A percentile compares a stretch with the other conserved stretches of the same genome.
Conservation (phyloP, 2,113 vertebrate species). For the Rhinoptilus africanus region DNA sequence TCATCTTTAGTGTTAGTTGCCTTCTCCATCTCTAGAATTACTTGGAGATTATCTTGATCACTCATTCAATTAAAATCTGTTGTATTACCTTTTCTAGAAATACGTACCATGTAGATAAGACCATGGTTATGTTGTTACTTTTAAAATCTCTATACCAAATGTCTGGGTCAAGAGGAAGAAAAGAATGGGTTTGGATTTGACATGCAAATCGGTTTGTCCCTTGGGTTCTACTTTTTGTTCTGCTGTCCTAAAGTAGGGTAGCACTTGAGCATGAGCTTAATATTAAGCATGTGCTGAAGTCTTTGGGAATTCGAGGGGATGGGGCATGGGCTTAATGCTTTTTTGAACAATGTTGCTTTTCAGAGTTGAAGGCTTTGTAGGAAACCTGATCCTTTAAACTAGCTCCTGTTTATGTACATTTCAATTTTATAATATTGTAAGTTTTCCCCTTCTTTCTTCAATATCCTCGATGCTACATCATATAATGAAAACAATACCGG, state of each 20-base stretch:
- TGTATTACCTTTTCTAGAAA: neutral
- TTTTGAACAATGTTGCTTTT: slow-evolving; percentile 38
- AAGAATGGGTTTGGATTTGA: neutral
- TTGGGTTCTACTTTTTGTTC: neutral
- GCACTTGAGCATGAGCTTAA: neutral
- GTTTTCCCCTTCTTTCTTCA: slow-evolving; percentile 21
- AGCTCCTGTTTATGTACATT: slow-evolving; percentile 42
- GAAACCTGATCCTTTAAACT: slow-evolving; percentile 31
- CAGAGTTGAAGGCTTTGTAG: slow-evolving; percentile 1
- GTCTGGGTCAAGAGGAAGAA: neutral
- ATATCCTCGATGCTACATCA: neutral
- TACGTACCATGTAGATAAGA: neutral
- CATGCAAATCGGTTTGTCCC: neutral
- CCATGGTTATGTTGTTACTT: neutral
- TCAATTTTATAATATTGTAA: slow-evolving; percentile 14
- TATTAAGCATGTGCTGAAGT: neutral
- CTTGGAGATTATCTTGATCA: neutral
- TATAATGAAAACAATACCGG: slow-evolving; percentile 7
- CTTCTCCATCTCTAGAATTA: neutral
- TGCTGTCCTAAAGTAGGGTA: neutral
- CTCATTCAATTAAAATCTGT: neutral
- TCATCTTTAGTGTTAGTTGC: neutral
- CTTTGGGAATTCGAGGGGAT: neutral
- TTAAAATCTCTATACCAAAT: neutral
- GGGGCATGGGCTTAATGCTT: neutral